Evolutionary conservation across 2,888 invertebrate species (phyloP).

Genomic region (Sarcophaga caerulescens): DNA sequence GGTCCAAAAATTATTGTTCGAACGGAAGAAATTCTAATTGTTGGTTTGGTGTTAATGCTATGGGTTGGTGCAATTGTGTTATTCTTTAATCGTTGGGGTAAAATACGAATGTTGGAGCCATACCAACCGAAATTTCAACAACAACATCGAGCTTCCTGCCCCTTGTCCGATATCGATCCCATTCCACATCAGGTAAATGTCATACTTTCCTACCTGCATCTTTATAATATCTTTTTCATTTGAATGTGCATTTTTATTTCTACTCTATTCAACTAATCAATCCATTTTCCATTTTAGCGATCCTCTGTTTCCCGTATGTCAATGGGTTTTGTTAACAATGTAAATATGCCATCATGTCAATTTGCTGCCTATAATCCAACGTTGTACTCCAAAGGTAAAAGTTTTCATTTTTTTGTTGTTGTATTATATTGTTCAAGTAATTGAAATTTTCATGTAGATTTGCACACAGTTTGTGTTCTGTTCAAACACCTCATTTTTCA

Average conservation of each 20-base stretch:
- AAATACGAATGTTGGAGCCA: slow-evolving; percentile 95
- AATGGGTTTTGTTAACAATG: slow-evolving; percentile 80
- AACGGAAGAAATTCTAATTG: slow-evolving; percentile 92
- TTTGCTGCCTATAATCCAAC: slow-evolving; percentile 79
- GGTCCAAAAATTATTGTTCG: slow-evolving; percentile 89
- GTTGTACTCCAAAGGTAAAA: slow-evolving; percentile 78
- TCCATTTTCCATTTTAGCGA: slow-evolving; percentile 77
- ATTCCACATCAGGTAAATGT: slow-evolving; percentile 78
- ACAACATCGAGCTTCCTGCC: slow-evolving; percentile 90
- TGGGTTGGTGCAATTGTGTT: slow-evolving; percentile 95
- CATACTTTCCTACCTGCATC: background rate
- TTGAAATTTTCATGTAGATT: too few species aligned
- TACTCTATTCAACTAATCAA: background rate
- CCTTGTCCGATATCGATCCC: slow-evolving; percentile 83
- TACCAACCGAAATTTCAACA: slow-evolving; percentile 95
- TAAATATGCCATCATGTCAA: slow-evolving; percentile 80
- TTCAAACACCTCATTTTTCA: too few species aligned
- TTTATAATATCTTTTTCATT: background rate
- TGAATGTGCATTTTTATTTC: background rate
- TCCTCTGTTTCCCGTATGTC: slow-evolving; percentile 81
- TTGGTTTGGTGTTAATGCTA: slow-evolving; percentile 90
- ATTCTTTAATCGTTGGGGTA: slow-evolving; percentile 97
- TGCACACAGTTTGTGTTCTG: too few species aligned
- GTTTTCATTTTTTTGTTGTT: slow-evolving; percentile 23
- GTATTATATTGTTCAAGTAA: too few species aligned